phyloP scores from a whole-genome alignment of 2,888 invertebrate species.

The Ceraclea dissimilis region DNA sequence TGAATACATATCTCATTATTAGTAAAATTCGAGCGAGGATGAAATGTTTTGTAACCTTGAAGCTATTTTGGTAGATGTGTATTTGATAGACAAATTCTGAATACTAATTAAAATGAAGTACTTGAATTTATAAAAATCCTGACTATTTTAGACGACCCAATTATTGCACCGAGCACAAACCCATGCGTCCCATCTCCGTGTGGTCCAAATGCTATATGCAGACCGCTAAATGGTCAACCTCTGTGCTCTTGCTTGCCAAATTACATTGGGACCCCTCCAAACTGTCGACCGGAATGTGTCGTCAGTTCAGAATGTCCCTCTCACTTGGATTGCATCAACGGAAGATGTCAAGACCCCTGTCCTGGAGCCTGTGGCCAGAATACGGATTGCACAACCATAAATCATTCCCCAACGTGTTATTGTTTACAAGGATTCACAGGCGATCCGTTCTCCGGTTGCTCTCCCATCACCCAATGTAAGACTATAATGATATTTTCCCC shows the following conservation, averaged over 20 bases:
- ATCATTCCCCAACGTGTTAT: conserved; percentile 45
- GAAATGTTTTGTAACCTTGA: no score
- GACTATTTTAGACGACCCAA: conserved; percentile 17
- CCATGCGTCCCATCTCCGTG: conserved; percentile 59
- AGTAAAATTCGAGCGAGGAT: no score
- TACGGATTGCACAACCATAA: conserved; percentile 45
- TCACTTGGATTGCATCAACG: conserved; percentile 44
- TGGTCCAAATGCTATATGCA: conserved; percentile 56
- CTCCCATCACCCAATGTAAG: conserved; percentile 30
- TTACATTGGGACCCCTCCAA: conserved; percentile 55
- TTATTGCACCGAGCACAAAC: conserved; percentile 33
- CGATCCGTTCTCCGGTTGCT: conserved; percentile 55
- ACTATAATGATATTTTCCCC: not conserved
- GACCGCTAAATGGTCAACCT: conserved; percentile 43
- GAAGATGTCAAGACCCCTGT: conserved; percentile 49
- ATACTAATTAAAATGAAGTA: no score
- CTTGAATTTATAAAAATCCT: not conserved
- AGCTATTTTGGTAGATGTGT: no score
- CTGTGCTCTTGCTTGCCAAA: conserved; percentile 53
- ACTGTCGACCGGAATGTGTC: conserved; percentile 59
- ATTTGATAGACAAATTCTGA: no score
- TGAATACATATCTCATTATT: no score
- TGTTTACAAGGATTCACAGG: conserved; percentile 51
- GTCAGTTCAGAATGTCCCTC: conserved; percentile 47
- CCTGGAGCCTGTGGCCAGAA: conserved; percentile 47